Conservation (phyloP, 1,140 invertebrate species). For the Scaptomyza graminum region DNA sequence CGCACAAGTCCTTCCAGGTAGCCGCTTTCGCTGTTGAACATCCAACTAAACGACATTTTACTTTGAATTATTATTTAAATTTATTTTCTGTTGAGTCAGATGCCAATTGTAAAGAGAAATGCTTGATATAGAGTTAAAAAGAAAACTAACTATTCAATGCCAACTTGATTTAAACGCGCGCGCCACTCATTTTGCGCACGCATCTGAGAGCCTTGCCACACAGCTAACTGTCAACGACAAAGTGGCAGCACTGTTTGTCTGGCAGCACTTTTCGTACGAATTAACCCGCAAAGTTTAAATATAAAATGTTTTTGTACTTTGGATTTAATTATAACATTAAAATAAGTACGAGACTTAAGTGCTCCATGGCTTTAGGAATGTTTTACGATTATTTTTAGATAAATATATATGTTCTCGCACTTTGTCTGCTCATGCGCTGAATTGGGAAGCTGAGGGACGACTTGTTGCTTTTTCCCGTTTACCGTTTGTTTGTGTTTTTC, state of each 20-base stretch:
- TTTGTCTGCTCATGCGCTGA: conserved; percentile 58
- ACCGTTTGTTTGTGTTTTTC: conserved; percentile 37
- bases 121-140: not conserved
- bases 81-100: not conserved
- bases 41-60: conserved; percentile 37
- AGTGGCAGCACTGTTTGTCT: not conserved
- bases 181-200: not conserved
- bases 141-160: conserved; percentile 8
- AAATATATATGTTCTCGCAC: not conserved
- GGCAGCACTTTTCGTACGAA: not conserved
- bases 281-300: not conserved
- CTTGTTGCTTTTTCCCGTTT: conserved; percentile 53
- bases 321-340: not conserved
- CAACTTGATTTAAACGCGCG: conserved; percentile 15
- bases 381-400: not conserved
- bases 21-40: conserved; percentile 95
- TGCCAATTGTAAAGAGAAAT: not conserved
- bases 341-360: not conserved
- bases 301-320: not conserved
- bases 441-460: conserved; percentile 58
- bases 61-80: not conserved
- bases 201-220: not conserved
- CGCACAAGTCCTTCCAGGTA: conserved; percentile 98
- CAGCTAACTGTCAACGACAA: not conserved
- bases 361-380: no score